Evolutionary conservation across 2,113 vertebrate species (phyloP), one percentile per base, ranked within the genome.

Genomic region (Melospiza georgiana): DNA sequence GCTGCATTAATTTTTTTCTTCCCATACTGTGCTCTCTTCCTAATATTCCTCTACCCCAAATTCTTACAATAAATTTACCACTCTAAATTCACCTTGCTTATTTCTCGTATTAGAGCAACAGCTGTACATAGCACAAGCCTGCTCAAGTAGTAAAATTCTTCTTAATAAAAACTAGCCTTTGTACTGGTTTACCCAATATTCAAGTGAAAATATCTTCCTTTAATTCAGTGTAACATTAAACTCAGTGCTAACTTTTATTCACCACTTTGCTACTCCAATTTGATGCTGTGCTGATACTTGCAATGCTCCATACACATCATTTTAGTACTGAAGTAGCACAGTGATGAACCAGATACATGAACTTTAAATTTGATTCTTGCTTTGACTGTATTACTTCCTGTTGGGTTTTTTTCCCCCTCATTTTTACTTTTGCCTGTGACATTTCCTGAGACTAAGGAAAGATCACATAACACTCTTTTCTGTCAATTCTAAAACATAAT

Each of bases 401-500:
- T 11, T 4, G 25, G 0, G 4, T 75, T 75, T 75, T 75, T 39
- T 23, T 1, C 0, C 15, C 28, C 9, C 30, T 62, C 49, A 37
- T 48, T 89, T 89, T 84, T 41, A 54, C 58, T 48, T 43, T 44
- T 83, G 58, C 21, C 30, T 68, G 49, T 83, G 54, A 67, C 58
- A 73, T 75, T 89, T 82, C 74, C 71, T 3, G 4, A 73, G 80
- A 68, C 72, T 63, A 55, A 74, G 72, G 61, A n/a, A 84, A 78
- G 41, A 81, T 46, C 43, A 85, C 27, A 6, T 10, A 74, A 61
- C 23, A 7, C n/a, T 63, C 14, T 9, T 48, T 88, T 95, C 35
- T 66, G 48, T 61, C 63, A 43, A 30, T 51, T 76, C 62, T 71
- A 55, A 69, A 80, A 76, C 39, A 58, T 31, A 63, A 31, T 11